Conservation (phyloP, 2,113 vertebrate genomes). For the Cyanistes caeruleus region DNA sequence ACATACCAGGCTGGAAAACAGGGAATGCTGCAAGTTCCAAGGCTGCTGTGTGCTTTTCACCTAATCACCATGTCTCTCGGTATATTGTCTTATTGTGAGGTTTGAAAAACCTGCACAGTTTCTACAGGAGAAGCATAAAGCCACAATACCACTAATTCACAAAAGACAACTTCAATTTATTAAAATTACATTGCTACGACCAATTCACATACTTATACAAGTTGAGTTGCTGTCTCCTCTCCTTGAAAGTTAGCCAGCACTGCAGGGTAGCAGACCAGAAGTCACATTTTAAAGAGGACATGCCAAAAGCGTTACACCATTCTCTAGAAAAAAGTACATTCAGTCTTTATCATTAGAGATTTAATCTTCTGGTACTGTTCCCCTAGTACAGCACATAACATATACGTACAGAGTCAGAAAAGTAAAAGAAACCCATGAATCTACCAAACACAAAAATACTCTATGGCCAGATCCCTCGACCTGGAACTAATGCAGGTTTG, state of each 20-base stretch:
- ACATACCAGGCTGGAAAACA: background rate
- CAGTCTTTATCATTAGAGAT: background rate
- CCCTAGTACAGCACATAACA: background rate
- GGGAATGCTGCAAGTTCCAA: background rate
- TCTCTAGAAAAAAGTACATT: background rate
- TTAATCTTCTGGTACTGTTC: background rate
- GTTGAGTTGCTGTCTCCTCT: background rate
- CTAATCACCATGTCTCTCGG: background rate
- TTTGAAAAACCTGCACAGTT: background rate
- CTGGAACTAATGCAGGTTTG: background rate
- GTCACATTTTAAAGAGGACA: background rate
- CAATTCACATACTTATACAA: background rate
- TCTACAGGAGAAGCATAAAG: background rate
- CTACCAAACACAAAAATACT: background rate
- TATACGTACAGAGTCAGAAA: background rate
- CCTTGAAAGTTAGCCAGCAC: background rate
- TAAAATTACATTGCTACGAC: background rate
- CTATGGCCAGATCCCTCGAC: background rate
- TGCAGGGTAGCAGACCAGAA: background rate
- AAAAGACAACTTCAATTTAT: background rate
- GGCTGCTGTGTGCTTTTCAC: fast-evolving
- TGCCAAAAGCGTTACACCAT: background rate
- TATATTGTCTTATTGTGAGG: fast-evolving
- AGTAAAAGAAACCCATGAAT: background rate
- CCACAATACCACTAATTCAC: background rate